Conservation (phyloP, 2,888 invertebrate genomes). For the Tipula vernalis region DNA sequence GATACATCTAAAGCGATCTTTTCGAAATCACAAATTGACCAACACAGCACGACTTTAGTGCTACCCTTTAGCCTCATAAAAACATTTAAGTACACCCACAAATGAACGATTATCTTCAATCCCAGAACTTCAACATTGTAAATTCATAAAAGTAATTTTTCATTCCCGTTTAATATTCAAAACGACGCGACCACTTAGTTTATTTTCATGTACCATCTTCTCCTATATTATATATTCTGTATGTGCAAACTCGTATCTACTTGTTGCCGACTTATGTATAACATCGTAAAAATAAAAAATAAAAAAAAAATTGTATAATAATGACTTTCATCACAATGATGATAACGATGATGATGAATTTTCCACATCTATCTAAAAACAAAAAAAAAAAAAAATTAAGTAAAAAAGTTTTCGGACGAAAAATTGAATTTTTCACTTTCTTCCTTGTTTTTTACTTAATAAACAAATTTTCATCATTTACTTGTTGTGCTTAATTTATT, state of each 20-base stretch:
- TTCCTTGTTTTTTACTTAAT: background rate
- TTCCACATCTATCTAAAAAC: background rate
- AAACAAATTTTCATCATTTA: background rate
- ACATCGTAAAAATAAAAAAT: background rate
- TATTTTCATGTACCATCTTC: background rate
- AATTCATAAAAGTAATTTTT: background rate
- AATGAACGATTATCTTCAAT: no score
- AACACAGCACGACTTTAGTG: no score
- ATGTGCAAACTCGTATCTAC: background rate
- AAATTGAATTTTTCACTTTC: background rate
- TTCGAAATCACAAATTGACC: no score
- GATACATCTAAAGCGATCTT: no score
- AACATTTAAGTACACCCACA: no score
- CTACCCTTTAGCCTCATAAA: no score
- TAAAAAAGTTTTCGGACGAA: background rate
- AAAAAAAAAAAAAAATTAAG: background rate
- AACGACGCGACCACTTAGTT: background rate
- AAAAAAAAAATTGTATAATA: background rate
- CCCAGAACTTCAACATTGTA: background rate
- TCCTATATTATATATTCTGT: background rate
- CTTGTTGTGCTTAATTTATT: background rate
- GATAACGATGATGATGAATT: background rate
- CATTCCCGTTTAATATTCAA: background rate
- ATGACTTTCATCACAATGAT: background rate
- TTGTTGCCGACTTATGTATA: background rate